Percentiles rank a stretch among this genome's conserved stretches.
Evolutionary conservation across 2,113 vertebrate species (phyloP).

Genomic region (Odontophorus gujanensis): DNA sequence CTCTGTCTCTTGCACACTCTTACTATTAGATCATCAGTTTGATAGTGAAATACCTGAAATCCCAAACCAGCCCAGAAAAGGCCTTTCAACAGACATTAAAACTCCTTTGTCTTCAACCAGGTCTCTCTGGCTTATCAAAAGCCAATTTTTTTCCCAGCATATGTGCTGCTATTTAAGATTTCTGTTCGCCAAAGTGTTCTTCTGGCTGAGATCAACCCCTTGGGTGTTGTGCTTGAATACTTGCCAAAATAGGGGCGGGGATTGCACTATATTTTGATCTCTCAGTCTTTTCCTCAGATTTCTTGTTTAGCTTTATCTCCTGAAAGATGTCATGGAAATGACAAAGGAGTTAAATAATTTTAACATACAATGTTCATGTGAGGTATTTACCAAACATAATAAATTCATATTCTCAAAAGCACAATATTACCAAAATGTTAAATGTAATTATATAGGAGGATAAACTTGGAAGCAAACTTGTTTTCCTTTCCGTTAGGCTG

Average conservation of each 20-base stretch:
- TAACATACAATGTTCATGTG: background rate
- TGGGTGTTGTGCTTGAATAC: slow-evolving; percentile 2
- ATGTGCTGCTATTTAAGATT: slow-evolving; percentile 36
- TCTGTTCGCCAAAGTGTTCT: slow-evolving; percentile 48
- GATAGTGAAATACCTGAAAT: slow-evolving; percentile 30
- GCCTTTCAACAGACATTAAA: slow-evolving; percentile 28
- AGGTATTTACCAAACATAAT: background rate
- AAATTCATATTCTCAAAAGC: background rate
- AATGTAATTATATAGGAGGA: background rate
- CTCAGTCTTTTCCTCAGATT: background rate
- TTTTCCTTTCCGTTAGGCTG: background rate
- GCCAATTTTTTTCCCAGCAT: slow-evolving; percentile 60
- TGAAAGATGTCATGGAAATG: background rate
- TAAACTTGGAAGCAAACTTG: background rate
- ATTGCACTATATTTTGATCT: background rate
- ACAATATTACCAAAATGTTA: background rate
- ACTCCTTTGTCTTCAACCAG: slow-evolving; percentile 11
- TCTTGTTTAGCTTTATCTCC: background rate
- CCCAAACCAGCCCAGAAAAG: background rate
- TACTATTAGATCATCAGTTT: slow-evolving; percentile 20
- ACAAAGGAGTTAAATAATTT: background rate
- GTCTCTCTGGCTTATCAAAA: slow-evolving; percentile 31
- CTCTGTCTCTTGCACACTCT: background rate
- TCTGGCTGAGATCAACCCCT: slow-evolving; percentile 32
- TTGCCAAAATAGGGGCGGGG: background rate